Evolutionary conservation across 1,140 invertebrate genomes (phyloP).

Genomic region (Augochlora pura): DNA sequence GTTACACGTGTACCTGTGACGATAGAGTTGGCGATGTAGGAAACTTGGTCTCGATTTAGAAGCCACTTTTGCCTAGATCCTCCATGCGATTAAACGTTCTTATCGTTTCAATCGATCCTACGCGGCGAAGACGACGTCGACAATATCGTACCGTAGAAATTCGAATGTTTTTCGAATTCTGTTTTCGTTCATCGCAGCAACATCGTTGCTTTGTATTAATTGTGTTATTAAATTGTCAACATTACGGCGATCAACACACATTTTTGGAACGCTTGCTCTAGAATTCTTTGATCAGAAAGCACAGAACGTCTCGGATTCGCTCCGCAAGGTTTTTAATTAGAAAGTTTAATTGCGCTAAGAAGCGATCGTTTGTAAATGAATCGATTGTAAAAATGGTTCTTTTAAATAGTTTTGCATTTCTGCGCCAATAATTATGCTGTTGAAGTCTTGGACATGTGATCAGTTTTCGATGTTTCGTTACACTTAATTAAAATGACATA

Average conservation of each 20-base stretch:
- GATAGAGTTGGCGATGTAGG: neutral
- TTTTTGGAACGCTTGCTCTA: neutral
- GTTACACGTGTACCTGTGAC: neutral
- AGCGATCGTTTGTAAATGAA: too few species aligned
- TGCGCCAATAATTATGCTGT: neutral
- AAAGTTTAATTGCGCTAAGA: too few species aligned
- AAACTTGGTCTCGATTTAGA: neutral
- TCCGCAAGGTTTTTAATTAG: neutral
- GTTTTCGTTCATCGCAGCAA: neutral
- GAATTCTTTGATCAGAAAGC: neutral
- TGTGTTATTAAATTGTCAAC: neutral
- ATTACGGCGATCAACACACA: neutral
- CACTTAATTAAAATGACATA: too few species aligned
- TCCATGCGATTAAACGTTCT: conserved; percentile 28
- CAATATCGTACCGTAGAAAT: neutral
- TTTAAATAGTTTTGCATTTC: too few species aligned
- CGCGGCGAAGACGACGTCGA: neutral
- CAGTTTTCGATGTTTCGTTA: too few species aligned
- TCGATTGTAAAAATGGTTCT: too few species aligned
- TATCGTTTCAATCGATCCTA: conserved; percentile 1
- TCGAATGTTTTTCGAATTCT: neutral
- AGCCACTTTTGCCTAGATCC: neutral
- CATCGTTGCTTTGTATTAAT: neutral
- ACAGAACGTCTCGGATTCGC: too few species aligned
- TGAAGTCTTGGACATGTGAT: neutral